Evolutionary conservation across 2,113 vertebrate genomes (phyloP).

Genomic region (Ciconia maguari): DNA sequence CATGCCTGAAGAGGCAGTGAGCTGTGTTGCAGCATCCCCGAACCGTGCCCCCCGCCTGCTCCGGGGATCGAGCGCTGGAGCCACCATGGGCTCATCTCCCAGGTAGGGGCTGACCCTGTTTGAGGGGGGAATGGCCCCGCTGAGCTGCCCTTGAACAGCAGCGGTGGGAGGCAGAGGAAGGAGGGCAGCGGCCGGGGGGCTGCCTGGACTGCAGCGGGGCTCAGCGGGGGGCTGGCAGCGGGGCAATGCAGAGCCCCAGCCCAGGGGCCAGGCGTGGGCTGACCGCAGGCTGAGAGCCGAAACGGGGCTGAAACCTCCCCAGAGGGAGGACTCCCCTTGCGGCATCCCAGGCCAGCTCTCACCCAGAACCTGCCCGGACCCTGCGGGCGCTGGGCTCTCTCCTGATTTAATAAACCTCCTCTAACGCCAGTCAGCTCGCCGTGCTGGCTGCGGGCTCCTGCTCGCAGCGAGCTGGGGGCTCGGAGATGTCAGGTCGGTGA

Average conservation of each 20-base stretch:
- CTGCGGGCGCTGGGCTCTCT: accelerated
- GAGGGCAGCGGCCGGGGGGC: accelerated
- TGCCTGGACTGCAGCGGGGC: accelerated
- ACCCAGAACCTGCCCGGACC: not conserved
- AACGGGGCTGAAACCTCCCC: accelerated
- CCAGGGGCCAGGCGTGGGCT: accelerated
- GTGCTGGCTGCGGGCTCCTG: not conserved
- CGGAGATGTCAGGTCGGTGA: not conserved
- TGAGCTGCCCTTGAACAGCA: not conserved
- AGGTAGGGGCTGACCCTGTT: not conserved
- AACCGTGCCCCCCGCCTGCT: accelerated
- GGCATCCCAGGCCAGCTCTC: not conserved
- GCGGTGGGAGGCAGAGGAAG: not conserved
- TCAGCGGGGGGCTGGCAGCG: accelerated
- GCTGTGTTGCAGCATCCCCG: accelerated
- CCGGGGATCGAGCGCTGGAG: accelerated
- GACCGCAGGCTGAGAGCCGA: not conserved
- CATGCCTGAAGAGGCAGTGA: accelerated
- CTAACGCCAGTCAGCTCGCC: accelerated
- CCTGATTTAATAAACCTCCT: not conserved
- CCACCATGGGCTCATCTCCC: accelerated
- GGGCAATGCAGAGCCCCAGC: not conserved
- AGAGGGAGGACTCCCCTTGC: accelerated
- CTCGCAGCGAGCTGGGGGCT: not conserved
- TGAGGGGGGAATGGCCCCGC: accelerated